Conservation (phyloP, 2,888 invertebrate genomes). For the Tetropium fuscum region DNA sequence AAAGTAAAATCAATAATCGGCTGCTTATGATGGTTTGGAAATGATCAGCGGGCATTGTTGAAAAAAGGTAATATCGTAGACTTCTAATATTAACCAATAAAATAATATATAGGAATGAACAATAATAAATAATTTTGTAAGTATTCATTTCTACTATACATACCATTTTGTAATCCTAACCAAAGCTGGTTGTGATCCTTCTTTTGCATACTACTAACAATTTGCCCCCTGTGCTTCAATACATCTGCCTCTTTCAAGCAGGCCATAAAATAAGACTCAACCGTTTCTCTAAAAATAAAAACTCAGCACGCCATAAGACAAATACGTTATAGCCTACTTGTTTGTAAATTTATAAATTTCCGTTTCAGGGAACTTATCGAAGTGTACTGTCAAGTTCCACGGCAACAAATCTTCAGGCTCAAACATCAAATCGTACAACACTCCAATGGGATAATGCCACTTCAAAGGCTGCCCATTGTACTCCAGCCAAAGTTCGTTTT, state of each 20-base stretch:
- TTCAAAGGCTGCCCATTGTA: constrained; percentile 92
- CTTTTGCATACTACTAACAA: constrained; percentile 92
- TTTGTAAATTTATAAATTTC: constrained; percentile 88
- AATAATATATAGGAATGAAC: too few species aligned
- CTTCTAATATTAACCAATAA: too few species aligned
- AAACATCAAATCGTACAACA: constrained; percentile 88
- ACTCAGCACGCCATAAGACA: constrained; percentile 14
- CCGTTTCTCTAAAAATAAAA: constrained; percentile 77
- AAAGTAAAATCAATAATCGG: too few species aligned
- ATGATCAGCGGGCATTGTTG: too few species aligned
- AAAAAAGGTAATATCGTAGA: too few species aligned
- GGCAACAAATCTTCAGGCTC: constrained; percentile 79
- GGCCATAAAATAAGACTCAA: constrained; percentile 95
- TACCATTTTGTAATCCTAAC: constrained; percentile 94
- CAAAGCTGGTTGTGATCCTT: constrained; percentile 97
- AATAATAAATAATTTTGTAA: too few species aligned
- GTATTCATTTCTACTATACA: neutral
- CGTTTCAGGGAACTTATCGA: constrained; percentile 93
- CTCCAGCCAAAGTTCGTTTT: constrained; percentile 95
- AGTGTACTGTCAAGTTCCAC: constrained; percentile 95
- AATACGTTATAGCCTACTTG: constrained; percentile 70
- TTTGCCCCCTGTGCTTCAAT: constrained; percentile 93
- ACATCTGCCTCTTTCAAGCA: constrained; percentile 98
- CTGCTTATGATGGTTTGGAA: too few species aligned
- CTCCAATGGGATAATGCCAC: constrained; percentile 90